Conservation (phyloP, 2,888 invertebrate species). For the Mactromeris polynyma region DNA sequence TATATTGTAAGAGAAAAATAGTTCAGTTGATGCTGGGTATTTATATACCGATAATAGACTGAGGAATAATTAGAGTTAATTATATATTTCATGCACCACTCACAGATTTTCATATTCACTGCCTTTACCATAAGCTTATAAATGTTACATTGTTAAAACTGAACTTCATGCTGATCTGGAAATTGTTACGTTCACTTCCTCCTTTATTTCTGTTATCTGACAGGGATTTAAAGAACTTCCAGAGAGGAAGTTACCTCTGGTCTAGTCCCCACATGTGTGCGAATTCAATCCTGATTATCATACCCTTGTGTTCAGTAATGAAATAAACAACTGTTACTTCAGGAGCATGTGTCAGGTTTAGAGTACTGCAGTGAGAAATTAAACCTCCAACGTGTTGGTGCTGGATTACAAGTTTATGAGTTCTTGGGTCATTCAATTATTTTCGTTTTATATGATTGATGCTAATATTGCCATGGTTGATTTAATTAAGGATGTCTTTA, state of each 20-base stretch:
- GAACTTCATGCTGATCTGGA: constrained; percentile 7
- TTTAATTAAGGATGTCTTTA: background rate
- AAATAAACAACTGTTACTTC: constrained; percentile 16
- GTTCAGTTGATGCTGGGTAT: background rate
- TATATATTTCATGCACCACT: background rate
- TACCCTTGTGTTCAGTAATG: constrained; percentile 3
- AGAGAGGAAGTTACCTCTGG: constrained; percentile 7
- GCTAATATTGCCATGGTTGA: background rate
- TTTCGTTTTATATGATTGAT: background rate
- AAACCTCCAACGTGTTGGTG: background rate
- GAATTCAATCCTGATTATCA: constrained; percentile 15
- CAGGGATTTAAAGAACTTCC: constrained; percentile 2
- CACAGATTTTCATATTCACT: background rate
- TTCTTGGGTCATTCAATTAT: background rate
- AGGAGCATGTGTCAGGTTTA: background rate
- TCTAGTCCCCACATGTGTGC: background rate
- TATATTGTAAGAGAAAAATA: background rate
- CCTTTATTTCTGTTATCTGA: constrained; percentile 11
- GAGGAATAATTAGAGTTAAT: background rate
- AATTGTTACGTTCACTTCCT: background rate
- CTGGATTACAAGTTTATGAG: constrained; percentile 10
- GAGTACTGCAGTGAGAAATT: background rate
- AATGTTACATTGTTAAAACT: background rate
- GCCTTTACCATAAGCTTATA: no score
- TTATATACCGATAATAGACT: background rate